Conservation (phyloP, 2,113 vertebrate genomes). For the Manacus vitellinus region DNA sequence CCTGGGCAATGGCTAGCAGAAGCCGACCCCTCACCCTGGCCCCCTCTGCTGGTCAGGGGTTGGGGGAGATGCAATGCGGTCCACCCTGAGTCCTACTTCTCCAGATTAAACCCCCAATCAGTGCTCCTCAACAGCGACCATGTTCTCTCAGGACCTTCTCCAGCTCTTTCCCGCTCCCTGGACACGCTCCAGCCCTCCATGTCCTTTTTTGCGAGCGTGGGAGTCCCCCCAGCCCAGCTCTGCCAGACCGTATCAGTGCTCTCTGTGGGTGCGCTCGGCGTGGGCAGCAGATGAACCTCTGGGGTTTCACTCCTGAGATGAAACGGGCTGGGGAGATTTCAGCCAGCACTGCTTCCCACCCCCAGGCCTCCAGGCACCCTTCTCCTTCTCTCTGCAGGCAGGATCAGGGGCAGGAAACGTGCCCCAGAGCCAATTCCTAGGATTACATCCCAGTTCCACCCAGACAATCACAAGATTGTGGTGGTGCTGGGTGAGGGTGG, state of each 20-base stretch:
- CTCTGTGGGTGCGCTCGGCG: background rate
- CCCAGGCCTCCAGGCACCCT: background rate
- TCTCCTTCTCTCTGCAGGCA: background rate
- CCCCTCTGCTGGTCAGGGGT: too few species aligned
- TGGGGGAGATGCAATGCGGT: too few species aligned
- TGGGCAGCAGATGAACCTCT: background rate
- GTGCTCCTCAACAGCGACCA: background rate
- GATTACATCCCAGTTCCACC: background rate
- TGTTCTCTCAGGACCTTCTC: background rate
- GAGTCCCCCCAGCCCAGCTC: background rate
- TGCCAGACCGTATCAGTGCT: background rate
- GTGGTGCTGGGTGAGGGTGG: too few species aligned
- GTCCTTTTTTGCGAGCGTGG: background rate
- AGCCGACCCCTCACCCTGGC: too few species aligned
- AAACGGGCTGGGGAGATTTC: background rate
- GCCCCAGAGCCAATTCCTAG: background rate
- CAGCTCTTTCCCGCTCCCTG: background rate
- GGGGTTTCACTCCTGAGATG: background rate
- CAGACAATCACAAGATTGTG: too few species aligned
- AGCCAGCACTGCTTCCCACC: background rate
- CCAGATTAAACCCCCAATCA: too few species aligned
- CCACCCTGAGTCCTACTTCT: too few species aligned
- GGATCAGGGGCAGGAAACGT: background rate
- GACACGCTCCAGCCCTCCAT: background rate
- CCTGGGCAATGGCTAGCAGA: too few species aligned